These are phyloP conservation scores for Harpalus rubripes DNA, from an alignment of 2,888 invertebrate species.

Conservation along the genomic window DNA sequence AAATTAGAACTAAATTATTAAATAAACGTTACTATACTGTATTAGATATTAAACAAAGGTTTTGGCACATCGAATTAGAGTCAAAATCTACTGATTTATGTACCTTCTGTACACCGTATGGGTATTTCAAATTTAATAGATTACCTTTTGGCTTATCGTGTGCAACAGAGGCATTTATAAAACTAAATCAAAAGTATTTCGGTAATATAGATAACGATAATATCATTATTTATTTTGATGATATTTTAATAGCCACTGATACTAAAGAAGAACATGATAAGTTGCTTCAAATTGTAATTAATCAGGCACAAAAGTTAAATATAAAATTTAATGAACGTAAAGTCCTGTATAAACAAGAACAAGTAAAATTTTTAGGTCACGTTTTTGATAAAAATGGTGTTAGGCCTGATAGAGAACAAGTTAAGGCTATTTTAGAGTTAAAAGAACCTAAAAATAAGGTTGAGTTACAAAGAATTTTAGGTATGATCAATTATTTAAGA, in stretches of 20 bases:
- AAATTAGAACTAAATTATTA: conserved; percentile 29
- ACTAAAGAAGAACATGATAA: conserved; percentile 29
- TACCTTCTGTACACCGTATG: conserved; percentile 35
- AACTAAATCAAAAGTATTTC: conserved; percentile 56
- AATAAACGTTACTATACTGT: conserved; percentile 28
- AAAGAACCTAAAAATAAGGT: conserved; percentile 53
- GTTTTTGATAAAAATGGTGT: conserved; percentile 61
- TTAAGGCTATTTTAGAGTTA: conserved; percentile 59
- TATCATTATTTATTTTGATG: conserved; percentile 53
- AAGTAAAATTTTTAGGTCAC: conserved; percentile 68
- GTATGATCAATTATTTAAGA: conserved; percentile 68
- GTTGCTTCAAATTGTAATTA: conserved; percentile 30
- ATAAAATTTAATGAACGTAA: conserved; percentile 68
- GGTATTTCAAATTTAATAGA: conserved; percentile 49
- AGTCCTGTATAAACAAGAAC: conserved; percentile 62
- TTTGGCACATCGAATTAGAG: conserved; percentile 18
- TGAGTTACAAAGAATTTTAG: conserved; percentile 53
- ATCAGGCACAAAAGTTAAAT: conserved; percentile 67
- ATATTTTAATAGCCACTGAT: conserved; percentile 23
- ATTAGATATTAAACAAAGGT: conserved; percentile 45
- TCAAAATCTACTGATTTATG: conserved; percentile 32
- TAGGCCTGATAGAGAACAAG: conserved; percentile 54
- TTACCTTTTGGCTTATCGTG: conserved; percentile 54
- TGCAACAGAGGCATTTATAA: conserved; percentile 28
- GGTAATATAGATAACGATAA: conserved; percentile 36